These are phyloP conservation scores for Pygocentrus nattereri DNA, from an alignment of 2,797 vertebrate species.

Conservation along the genomic window DNA sequence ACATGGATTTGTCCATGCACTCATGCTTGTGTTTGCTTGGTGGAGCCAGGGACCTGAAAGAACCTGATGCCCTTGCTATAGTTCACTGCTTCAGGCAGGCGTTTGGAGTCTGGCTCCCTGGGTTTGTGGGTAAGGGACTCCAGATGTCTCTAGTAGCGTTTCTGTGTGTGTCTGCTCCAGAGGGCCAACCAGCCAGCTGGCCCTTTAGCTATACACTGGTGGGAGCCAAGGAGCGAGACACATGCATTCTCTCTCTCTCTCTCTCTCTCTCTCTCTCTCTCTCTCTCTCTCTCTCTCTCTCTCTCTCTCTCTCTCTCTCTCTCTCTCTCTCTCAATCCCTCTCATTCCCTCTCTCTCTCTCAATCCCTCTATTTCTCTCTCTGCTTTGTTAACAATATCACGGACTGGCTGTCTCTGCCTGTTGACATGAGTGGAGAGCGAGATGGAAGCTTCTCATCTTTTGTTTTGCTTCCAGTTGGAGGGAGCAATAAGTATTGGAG, in stretches of 20 bases:
- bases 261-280: neutral
- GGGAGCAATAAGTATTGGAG: conserved; percentile 22
- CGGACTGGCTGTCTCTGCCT: conserved; percentile 40
- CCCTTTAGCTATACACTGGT: conserved; percentile 18
- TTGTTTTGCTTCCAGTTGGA: conserved; percentile 45
- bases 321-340: neutral
- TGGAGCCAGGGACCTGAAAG: conserved; percentile 8
- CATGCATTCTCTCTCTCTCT: neutral
- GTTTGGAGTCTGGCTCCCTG: conserved; percentile 43
- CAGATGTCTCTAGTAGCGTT: conserved; percentile 72
- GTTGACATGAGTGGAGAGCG: conserved; percentile 30
- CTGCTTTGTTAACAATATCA: conserved; percentile 40
- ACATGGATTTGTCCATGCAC: neutral
- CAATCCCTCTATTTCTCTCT: conserved; percentile 44
- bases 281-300: conserved; percentile 24
- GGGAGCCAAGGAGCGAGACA: conserved; percentile 35
- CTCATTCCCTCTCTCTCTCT: conserved; percentile 2
- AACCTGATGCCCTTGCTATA: conserved; percentile 39
- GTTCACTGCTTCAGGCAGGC: conserved; percentile 34
- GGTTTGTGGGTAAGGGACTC: conserved; percentile 62
- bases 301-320: conserved; percentile 42
- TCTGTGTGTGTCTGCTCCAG: conserved; percentile 55
- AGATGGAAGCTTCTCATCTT: conserved; percentile 30
- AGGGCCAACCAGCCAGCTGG: conserved; percentile 44
- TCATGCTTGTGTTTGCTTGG: conserved; percentile 40